Conservation (phyloP, 2,888 invertebrate genomes). For the Papilio gigon region DNA sequence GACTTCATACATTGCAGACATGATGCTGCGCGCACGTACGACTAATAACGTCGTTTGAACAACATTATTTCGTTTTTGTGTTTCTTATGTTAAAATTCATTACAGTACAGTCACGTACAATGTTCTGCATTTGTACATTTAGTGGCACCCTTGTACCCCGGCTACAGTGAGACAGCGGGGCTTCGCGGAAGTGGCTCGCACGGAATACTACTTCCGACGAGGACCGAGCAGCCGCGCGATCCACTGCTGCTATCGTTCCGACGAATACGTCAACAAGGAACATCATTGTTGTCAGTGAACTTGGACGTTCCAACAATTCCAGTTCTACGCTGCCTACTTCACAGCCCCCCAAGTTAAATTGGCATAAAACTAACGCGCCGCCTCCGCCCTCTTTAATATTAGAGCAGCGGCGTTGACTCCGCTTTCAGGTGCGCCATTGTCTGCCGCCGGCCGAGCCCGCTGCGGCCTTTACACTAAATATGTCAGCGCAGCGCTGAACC, state of each 20-base stretch:
- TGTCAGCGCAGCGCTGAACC: neutral
- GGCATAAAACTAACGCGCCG: slow-evolving; percentile 53
- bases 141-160: neutral
- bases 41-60: neutral
- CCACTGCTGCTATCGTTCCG: neutral
- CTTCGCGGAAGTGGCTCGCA: slow-evolving; percentile 26
- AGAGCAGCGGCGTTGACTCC: slow-evolving; percentile 46
- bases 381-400: slow-evolving; percentile 51
- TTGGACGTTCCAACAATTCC: too few species aligned
- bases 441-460: neutral
- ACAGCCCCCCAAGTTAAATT: neutral
- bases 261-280: neutral
- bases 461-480: slow-evolving; percentile 27
- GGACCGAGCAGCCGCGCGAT: neutral
- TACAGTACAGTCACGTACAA: neutral
- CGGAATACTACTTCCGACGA: slow-evolving; percentile 46
- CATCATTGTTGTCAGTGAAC: neutral
- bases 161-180: neutral
- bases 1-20: neutral
- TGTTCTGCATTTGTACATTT: slow-evolving; percentile 1
- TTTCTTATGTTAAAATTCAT: neutral
- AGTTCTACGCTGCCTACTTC: too few species aligned
- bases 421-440: slow-evolving; percentile 31
- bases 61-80: neutral
- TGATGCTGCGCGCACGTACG: neutral